Conservation (phyloP, 2,888 invertebrate species). For the Tineola bisselliella region DNA sequence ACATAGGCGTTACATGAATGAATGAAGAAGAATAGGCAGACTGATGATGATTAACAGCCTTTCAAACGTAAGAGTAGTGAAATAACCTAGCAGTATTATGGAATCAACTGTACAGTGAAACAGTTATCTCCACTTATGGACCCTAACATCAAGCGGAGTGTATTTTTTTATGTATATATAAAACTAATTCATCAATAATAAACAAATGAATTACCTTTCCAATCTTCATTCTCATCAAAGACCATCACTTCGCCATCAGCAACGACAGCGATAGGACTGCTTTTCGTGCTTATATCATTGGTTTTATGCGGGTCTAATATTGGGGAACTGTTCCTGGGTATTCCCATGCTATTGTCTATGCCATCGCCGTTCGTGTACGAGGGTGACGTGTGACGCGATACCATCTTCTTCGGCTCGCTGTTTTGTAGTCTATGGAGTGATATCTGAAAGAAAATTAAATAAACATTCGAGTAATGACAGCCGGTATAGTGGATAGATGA, state of each 20-base stretch:
- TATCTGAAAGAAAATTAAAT: slow-evolving; percentile 36
- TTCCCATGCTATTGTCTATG: slow-evolving; percentile 40
- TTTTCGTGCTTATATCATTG: slow-evolving; percentile 49
- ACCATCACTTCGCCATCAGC: slow-evolving; percentile 84
- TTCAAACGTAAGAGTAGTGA: no score
- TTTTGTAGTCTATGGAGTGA: slow-evolving; percentile 52
- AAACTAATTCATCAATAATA: no score
- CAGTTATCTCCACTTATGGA: no score
- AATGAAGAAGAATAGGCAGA: no score
- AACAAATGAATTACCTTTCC: slow-evolving; percentile 67
- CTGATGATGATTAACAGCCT: no score
- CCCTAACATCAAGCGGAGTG: no score
- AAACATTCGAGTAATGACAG: not conserved
- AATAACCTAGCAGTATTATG: no score
- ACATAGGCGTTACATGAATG: no score
- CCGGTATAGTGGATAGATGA: no score
- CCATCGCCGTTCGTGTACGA: slow-evolving; percentile 57
- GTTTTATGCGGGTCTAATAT: slow-evolving; percentile 58
- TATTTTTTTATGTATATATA: no score
- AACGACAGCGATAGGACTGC: slow-evolving; percentile 70
- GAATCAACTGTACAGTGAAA: no score
- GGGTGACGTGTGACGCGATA: slow-evolving; percentile 59
- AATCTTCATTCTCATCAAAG: slow-evolving; percentile 87
- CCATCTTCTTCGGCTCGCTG: slow-evolving; percentile 59
- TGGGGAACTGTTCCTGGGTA: slow-evolving; percentile 59